Conservation (phyloP, 2,113 vertebrate species). For the Cyanoderma ruficeps region DNA sequence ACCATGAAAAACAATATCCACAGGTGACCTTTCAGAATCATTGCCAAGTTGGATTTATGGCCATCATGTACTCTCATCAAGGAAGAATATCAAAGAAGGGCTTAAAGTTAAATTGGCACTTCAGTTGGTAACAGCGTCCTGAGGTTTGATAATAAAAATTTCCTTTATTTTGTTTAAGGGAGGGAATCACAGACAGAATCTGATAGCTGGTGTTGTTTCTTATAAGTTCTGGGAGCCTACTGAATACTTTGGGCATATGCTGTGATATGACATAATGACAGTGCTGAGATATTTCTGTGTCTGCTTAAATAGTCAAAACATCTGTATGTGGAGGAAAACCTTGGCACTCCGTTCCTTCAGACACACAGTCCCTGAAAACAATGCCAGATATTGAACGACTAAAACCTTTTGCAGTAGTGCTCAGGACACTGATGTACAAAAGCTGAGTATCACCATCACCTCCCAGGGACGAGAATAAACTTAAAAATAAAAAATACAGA, state of each 20-base stretch:
- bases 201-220: not conserved
- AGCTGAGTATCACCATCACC: not conserved
- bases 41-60: slow-evolving; percentile 57
- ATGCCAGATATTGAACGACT: not conserved
- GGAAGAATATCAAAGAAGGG: slow-evolving; percentile 30
- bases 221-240: not conserved
- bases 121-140: not conserved
- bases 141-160: slow-evolving; percentile 19
- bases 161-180: not conserved
- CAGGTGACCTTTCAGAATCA: slow-evolving; percentile 68
- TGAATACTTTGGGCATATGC: not conserved
- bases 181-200: not conserved
- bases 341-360: not conserved
- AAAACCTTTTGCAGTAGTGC: not conserved
- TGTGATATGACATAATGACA: not conserved
- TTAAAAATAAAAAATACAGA: not conserved
- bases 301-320: slow-evolving; percentile 19
- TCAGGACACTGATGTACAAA: not conserved
- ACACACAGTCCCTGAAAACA: not conserved
- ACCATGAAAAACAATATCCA: slow-evolving; percentile 67
- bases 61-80: slow-evolving; percentile 26
- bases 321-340: not conserved
- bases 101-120: not conserved
- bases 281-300: not conserved
- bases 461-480: not conserved